These are phyloP conservation scores for Calephelis perditalis DNA, from an alignment of 2,888 invertebrate genomes.

Conservation along the genomic window DNA sequence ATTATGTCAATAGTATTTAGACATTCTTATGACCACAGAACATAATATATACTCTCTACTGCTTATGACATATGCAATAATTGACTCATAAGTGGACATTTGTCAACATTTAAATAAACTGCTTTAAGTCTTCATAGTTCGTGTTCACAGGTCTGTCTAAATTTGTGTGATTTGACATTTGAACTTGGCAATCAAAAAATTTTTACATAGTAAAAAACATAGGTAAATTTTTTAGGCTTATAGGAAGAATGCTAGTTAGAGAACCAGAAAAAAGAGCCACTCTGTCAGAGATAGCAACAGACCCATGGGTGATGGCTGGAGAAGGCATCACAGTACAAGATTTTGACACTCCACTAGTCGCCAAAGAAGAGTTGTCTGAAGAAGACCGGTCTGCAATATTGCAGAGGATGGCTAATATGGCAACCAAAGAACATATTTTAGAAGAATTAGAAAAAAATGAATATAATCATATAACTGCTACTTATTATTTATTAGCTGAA, in stretches of 20 bases:
- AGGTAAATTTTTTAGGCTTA: constrained; percentile 79
- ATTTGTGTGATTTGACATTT: background rate
- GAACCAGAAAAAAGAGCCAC: constrained; percentile 95
- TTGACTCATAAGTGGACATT: too few species aligned
- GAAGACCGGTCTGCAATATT: constrained; percentile 95
- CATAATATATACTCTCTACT: too few species aligned
- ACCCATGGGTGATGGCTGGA: constrained; percentile 88
- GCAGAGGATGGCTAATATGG: constrained; percentile 97
- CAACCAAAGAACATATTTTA: constrained; percentile 94
- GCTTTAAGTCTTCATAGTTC: too few species aligned
- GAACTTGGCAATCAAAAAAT: constrained; percentile 1
- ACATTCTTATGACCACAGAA: too few species aligned
- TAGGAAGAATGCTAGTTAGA: constrained; percentile 94
- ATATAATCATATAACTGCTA: constrained; percentile 98
- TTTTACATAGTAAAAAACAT: constrained; percentile 16
- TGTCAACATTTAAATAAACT: too few species aligned
- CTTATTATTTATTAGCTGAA: constrained; percentile 97
- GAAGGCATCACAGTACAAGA: constrained; percentile 76
- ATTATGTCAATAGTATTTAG: too few species aligned
- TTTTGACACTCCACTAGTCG: constrained; percentile 87
- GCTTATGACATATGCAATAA: too few species aligned
- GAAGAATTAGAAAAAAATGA: constrained; percentile 96
- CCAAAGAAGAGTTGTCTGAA: constrained; percentile 92
- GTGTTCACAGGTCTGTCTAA: too few species aligned
- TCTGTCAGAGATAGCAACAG: constrained; percentile 90